Evolutionary conservation across 2,797 vertebrate genomes (phyloP).

Genomic region (Buceros bicornis): DNA sequence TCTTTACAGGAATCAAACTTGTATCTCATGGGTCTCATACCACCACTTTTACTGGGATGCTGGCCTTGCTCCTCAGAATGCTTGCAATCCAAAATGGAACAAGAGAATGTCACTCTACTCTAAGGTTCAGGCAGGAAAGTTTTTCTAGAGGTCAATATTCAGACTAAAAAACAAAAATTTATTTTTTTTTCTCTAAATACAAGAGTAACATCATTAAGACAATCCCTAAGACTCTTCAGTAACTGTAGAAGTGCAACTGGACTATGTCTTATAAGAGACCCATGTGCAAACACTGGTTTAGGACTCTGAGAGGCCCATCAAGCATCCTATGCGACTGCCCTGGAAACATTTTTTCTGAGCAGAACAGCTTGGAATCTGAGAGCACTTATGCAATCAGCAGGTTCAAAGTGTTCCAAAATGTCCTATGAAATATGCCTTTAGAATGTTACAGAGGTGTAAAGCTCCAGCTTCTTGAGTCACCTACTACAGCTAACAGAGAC

Average conservation of each 20-base stretch:
- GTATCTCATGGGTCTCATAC: not conserved
- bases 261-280: not conserved
- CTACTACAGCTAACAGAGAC: not conserved
- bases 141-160: not conserved
- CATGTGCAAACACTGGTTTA: not conserved
- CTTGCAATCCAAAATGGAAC: not conserved
- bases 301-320: not conserved
- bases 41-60: not conserved
- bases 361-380: not conserved
- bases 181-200: not conserved
- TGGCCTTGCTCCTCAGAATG: not conserved
- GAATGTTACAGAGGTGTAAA: not conserved
- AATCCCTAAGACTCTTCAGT: not conserved
- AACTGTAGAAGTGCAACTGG: not conserved
- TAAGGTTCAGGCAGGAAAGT: not conserved
- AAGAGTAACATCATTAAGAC: not conserved
- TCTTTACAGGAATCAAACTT: not conserved
- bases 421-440: not conserved
- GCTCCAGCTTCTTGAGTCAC: not conserved
- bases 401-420: not conserved
- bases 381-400: not conserved
- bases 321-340: not conserved
- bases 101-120: not conserved
- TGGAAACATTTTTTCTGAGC: not conserved
- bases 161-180: not conserved